Base-by-base conservation (phyloP, 2,888 invertebrate genomes). In the Embidobia sp. region DNA sequence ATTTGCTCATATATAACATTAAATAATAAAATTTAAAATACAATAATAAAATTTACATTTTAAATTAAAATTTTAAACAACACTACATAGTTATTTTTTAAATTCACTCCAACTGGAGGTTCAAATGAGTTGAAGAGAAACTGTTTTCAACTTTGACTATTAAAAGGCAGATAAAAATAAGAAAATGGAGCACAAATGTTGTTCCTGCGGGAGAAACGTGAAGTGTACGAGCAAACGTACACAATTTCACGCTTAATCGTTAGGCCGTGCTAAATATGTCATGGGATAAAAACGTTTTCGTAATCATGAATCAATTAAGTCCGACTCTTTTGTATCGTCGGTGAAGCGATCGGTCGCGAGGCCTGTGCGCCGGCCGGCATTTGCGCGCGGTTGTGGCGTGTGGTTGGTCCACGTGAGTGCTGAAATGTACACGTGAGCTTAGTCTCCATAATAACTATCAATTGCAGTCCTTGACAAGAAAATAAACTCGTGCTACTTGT, bases 371-470 rank as follows among this genome's bases (percentile, higher is more conserved):
- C 46, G 55, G 31, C 53, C 55, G 63, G 72, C 61, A 63, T 63
- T 73, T 59, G 57, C 33, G 69, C 51, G 46, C 44, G 57, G 7
- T 18, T 26, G 61, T 46, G 53, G 33, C 49, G 51, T 46, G 59
- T 57, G 66, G 66, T 37, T 46, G 64, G 66, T 77, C 64, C 76
- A 64, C 76, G 76, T 76, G 76, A 74, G 59, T 42, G 44, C 46
- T 76, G 59, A 70, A 76, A 69, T 46, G 59, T 64, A 69, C 76
- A 70, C 70, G 76, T 76, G 76, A 63, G 40, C 40, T 48, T 48
- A 42, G 48, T 51, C 70, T 70, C 59, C 70, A 48, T 77, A 77
- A 70, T 70, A 77, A 70, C 76, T 70, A 70, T 76, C 76, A 76
- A 64, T 76, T 64, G 51, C 64, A 76, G 76, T 57, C 69, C 70